A percentile compares a stretch with the other conserved stretches of the same genome.
These are phyloP conservation scores for Conistra vaccinii DNA, from an alignment of 2,888 invertebrate genomes.

Conservation along the genomic window DNA sequence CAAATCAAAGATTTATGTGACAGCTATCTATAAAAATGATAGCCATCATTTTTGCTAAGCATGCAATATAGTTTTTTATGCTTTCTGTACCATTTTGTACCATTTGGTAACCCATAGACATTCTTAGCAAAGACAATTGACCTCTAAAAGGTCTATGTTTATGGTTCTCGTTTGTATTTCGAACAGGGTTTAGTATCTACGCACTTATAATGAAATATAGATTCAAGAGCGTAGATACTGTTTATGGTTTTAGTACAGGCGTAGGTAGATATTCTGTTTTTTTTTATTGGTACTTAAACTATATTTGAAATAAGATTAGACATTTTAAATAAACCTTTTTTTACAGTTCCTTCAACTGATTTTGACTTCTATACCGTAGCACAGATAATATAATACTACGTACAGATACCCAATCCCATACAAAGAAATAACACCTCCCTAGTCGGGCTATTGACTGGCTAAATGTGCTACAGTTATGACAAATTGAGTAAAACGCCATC, in stretches of 20 bases:
- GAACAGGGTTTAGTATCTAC: conserved; percentile 33
- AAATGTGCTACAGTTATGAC: too few species aligned
- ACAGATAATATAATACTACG: too few species aligned
- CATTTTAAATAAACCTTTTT: too few species aligned
- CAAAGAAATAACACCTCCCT: too few species aligned
- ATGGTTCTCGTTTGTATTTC: conserved; percentile 30
- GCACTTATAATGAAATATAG: conserved; percentile 28
- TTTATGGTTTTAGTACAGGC: neutral
- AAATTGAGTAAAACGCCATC: too few species aligned
- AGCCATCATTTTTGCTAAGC: neutral
- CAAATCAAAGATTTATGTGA: conserved; percentile 36
- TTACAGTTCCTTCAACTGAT: too few species aligned
- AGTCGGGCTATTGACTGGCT: too few species aligned
- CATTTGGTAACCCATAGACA: conserved; percentile 12
- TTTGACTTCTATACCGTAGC: too few species aligned
- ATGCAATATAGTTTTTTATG: conserved; percentile 35
- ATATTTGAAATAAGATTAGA: too few species aligned
- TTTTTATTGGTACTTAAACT: neutral
- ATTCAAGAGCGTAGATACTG: neutral
- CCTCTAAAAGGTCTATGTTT: conserved; percentile 23
- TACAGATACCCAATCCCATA: too few species aligned
- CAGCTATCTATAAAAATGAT: conserved; percentile 3
- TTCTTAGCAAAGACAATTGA: conserved; percentile 24
- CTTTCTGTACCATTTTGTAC: conserved; percentile 37
- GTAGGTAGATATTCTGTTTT: too few species aligned